phyloP scores from a whole-genome alignment of 2,888 invertebrate species.

The Steinernema scapterisci region DNA sequence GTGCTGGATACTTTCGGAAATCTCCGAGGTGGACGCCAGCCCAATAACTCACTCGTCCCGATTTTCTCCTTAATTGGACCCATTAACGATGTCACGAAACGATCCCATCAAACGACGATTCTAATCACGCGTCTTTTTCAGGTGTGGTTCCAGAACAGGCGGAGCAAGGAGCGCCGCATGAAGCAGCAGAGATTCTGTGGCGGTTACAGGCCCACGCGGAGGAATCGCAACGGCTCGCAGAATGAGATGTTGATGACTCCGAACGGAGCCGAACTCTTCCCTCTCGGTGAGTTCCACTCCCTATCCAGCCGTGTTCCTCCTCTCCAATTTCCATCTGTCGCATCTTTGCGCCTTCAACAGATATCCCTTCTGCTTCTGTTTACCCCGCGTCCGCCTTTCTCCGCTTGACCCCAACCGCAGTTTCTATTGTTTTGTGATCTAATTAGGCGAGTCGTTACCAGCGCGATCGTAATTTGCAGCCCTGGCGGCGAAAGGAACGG shows the following conservation, averaged over 20 bases:
- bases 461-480: not conserved
- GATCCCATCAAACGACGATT: not conserved
- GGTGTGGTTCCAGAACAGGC: constrained; percentile 99
- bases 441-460: constrained; percentile 16
- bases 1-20: not conserved
- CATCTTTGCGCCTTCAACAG: not conserved
- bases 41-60: constrained; percentile 4
- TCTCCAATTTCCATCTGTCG: constrained; percentile 25
- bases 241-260: constrained; percentile 42
- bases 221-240: constrained; percentile 47
- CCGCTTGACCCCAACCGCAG: not conserved
- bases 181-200: constrained; percentile 81
- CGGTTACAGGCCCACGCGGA: constrained; percentile 56
- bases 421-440: constrained; percentile 24
- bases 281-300: not conserved
- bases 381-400: constrained; percentile 1
- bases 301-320: not conserved
- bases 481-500: not conserved
- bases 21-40: not conserved
- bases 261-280: constrained; percentile 12
- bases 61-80: not conserved
- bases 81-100: not conserved
- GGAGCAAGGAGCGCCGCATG: constrained; percentile 93
- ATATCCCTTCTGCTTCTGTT: constrained; percentile 26
- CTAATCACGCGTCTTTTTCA: constrained; percentile 70